Percentiles rank a stretch among this genome's conserved stretches.
These are phyloP conservation scores for Hermatobates lingyangjiaoensis DNA, from an alignment of 1,140 invertebrate genomes.

Conservation along the genomic window DNA sequence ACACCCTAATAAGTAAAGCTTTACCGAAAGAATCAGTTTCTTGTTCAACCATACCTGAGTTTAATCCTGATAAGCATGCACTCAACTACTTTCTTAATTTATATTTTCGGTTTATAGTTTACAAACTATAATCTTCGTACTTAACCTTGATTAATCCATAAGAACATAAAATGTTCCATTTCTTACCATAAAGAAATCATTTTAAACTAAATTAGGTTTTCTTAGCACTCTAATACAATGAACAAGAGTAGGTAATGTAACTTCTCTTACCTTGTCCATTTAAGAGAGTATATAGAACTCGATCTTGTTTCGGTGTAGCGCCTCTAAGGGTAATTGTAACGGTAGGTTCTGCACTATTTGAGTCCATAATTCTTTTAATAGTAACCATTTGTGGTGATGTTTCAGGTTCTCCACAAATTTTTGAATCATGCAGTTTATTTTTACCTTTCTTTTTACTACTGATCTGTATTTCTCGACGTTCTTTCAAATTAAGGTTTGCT, in stretches of 20 bases:
- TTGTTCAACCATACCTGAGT: too few relatives aligned
- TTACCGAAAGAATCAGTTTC: too few relatives aligned
- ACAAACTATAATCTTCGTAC: too few relatives aligned
- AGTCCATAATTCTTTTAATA: constrained; percentile 45
- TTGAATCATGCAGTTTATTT: constrained; percentile 1
- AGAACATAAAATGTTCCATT: too few relatives aligned
- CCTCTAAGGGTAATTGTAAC: constrained; percentile 57
- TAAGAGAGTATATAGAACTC: constrained; percentile 47
- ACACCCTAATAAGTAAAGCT: too few relatives aligned
- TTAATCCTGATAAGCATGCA: too few relatives aligned
- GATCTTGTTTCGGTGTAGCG: constrained; percentile 49
- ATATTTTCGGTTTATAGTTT: too few relatives aligned
- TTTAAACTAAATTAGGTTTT: too few relatives aligned
- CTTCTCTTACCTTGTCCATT: constrained; percentile 30
- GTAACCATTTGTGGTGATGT: constrained; percentile 43
- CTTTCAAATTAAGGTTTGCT: constrained; percentile 12
- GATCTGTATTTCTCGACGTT: background rate
- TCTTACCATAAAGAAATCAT: too few relatives aligned
- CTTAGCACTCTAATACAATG: background rate
- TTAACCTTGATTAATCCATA: too few relatives aligned
- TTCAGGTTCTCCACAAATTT: background rate
- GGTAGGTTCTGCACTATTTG: constrained; percentile 40
- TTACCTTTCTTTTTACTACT: constrained; percentile 2
- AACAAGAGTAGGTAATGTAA: background rate
- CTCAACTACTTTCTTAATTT: too few relatives aligned